phyloP scores from a whole-genome alignment of 2,113 vertebrate genomes.

The Mesitornis unicolor region DNA sequence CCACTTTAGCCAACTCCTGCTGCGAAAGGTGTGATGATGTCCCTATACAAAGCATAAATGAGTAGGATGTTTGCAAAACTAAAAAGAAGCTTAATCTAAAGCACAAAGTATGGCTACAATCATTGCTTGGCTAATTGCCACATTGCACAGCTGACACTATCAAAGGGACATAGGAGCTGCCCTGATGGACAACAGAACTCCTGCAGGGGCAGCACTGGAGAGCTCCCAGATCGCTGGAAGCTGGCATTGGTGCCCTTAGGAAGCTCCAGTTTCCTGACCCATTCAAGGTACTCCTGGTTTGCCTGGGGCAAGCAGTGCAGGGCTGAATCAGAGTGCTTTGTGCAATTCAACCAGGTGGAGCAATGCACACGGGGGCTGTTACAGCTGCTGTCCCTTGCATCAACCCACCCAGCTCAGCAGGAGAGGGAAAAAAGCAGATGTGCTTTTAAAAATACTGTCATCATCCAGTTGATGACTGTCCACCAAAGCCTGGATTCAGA shows the following conservation, averaged over 20 bases:
- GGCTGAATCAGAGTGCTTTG: neutral
- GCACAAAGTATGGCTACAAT: neutral
- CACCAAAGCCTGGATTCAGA: neutral
- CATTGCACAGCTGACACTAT: rapidly evolving
- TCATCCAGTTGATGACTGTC: neutral
- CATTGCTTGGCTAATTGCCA: neutral
- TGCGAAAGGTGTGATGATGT: neutral
- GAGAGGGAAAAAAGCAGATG: neutral
- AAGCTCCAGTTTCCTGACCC: neutral
- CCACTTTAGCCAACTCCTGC: rapidly evolving
- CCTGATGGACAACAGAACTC: neutral
- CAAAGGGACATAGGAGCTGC: neutral
- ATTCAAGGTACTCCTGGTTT: neutral
- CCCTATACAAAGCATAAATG: neutral
- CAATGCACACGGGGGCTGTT: neutral
- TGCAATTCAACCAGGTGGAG: rapidly evolving
- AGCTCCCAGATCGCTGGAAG: neutral
- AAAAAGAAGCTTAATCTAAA: neutral
- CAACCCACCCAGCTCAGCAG: too few species aligned
- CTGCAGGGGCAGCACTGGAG: neutral
- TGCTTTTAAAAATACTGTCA: neutral
- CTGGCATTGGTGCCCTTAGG: neutral
- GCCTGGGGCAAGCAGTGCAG: neutral
- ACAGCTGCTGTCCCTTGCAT: neutral
- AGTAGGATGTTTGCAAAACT: neutral